Evolutionary conservation across 2,888 invertebrate species (phyloP).

Genomic region (Lithosia quadra): DNA sequence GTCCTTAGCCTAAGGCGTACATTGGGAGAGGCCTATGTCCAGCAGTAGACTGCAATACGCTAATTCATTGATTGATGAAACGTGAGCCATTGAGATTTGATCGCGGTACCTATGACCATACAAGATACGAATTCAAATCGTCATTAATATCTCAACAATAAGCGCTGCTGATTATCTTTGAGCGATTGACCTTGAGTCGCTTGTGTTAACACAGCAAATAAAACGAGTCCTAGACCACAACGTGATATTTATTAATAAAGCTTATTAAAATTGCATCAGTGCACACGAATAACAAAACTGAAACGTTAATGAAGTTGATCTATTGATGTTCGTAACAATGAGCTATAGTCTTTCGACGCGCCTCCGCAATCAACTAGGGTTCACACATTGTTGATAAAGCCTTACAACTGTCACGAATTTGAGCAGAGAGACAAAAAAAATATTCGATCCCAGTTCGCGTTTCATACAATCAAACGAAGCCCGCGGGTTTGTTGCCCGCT

Average conservation of each 20-base stretch:
- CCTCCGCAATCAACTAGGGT: constrained; percentile 32
- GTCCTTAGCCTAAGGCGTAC: too few relatives aligned
- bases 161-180: too few relatives aligned
- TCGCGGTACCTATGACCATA: too few relatives aligned
- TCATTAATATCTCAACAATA: too few relatives aligned
- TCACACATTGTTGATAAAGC: constrained; percentile 7
- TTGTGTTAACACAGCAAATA: not conserved
- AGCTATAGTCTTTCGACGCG: constrained; percentile 37
- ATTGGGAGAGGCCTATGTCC: too few relatives aligned
- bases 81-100: too few relatives aligned
- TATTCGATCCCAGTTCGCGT: not conserved
- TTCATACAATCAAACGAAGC: too few relatives aligned
- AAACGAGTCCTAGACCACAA: not conserved
- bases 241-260: constrained; percentile 20
- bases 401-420: not conserved
- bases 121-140: too few relatives aligned
- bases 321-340: constrained; percentile 43
- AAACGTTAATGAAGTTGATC: constrained; percentile 28
- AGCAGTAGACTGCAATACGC: too few relatives aligned
- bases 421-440: not conserved
- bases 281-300: constrained; percentile 14
- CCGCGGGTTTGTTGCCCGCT: too few relatives aligned
- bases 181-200: not conserved
- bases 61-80: too few relatives aligned
- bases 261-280: constrained; percentile 21